These are phyloP conservation scores for Melanerpes aurifrons DNA, from an alignment of 2,113 vertebrate genomes.

Conservation along the genomic window DNA sequence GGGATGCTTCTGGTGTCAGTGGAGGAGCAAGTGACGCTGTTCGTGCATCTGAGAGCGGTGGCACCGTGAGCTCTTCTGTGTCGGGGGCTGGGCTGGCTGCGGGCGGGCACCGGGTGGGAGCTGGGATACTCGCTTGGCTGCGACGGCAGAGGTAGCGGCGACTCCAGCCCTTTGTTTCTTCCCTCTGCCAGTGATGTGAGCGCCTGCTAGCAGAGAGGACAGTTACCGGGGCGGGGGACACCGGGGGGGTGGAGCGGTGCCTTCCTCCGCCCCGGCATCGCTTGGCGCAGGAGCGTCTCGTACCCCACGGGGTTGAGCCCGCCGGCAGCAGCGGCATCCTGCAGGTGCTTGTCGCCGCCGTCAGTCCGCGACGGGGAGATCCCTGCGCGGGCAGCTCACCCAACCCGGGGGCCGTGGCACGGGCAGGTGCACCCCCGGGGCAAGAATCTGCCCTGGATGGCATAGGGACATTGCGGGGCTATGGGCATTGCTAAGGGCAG, in stretches of 20 bases:
- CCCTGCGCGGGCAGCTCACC: background rate
- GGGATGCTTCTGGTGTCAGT: background rate
- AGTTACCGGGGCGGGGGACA: rapidly evolving
- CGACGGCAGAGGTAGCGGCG: background rate
- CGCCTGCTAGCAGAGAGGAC: background rate
- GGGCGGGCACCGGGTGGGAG: background rate
- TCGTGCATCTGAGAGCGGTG: background rate
- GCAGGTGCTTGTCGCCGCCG: constrained; percentile 37
- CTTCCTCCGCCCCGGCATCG: rapidly evolving
- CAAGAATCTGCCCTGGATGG: background rate
- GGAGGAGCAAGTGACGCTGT: background rate
- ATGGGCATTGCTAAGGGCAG: background rate
- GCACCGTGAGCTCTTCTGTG: rapidly evolving
- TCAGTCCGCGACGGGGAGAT: background rate
- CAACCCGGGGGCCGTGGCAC: no score
- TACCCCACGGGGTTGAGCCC: constrained; percentile 31
- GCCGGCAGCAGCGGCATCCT: background rate
- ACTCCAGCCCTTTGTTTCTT: background rate
- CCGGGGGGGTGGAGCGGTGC: rapidly evolving
- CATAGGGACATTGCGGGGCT: background rate
- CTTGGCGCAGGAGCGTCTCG: constrained; percentile 26
- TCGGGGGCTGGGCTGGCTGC: rapidly evolving
- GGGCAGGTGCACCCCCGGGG: background rate
- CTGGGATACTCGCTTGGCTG: constrained; percentile 18
- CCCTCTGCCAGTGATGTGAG: rapidly evolving